Evolutionary conservation across 2,797 vertebrate species (phyloP).

Genomic region (Betta splendens): DNA sequence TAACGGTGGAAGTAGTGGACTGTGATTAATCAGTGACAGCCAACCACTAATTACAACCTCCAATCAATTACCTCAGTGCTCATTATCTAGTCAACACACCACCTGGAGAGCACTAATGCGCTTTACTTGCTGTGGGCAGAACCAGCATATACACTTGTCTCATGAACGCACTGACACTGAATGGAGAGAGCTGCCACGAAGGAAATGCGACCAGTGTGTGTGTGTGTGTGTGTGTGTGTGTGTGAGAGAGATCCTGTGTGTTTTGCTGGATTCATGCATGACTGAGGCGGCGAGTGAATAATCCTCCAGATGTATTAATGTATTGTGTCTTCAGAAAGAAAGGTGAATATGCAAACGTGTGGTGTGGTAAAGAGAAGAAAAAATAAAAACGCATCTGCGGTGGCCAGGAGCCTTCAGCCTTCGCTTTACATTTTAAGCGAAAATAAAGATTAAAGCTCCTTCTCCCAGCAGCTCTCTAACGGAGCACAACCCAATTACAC

Average conservation of each 20-base stretch:
- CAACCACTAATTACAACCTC: slow-evolving; percentile 78
- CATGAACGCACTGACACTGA: slow-evolving; percentile 30
- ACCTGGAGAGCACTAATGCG: slow-evolving; percentile 72
- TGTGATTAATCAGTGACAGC: slow-evolving; percentile 80
- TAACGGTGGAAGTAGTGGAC: slow-evolving; percentile 55
- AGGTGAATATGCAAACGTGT: slow-evolving; percentile 36
- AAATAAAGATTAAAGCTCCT: slow-evolving; percentile 82
- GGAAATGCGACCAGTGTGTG: slow-evolving; percentile 14
- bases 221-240: slow-evolving; percentile 6
- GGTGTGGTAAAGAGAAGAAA: slow-evolving; percentile 44
- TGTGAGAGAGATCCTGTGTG: slow-evolving; percentile 9
- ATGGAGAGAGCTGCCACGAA: slow-evolving; percentile 14
- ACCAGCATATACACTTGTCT: slow-evolving; percentile 40
- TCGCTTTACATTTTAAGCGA: slow-evolving; percentile 76
- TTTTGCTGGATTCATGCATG: background rate
- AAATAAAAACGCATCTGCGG: no score
- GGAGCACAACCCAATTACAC: slow-evolving; percentile 78
- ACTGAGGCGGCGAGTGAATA: slow-evolving; percentile 16
- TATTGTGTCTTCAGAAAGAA: slow-evolving; percentile 30
- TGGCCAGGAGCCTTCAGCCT: slow-evolving; percentile 63
- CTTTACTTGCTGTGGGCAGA: slow-evolving; percentile 61
- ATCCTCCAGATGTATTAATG: slow-evolving; percentile 27
- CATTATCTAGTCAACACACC: slow-evolving; percentile 76
- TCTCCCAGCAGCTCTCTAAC: slow-evolving; percentile 68
- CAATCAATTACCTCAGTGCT: slow-evolving; percentile 75